These are phyloP conservation scores for Phrynosoma platyrhinos DNA, from an alignment of 2,113 vertebrate genomes.

Conservation along the genomic window DNA sequence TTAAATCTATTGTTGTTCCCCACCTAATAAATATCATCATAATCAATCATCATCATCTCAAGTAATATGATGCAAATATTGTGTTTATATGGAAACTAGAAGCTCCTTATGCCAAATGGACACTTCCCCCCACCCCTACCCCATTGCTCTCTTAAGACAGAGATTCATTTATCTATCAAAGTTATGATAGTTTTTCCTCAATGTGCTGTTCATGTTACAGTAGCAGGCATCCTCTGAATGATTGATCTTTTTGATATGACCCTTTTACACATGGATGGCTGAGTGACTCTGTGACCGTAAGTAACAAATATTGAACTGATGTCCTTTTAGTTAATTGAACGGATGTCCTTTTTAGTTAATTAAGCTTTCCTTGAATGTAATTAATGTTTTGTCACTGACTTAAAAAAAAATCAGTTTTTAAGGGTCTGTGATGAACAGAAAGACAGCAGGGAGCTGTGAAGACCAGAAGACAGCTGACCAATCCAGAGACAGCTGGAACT, in stretches of 20 bases:
- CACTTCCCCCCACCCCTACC: background rate
- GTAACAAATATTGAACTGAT: slow-evolving; percentile 46
- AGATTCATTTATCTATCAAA: fast-evolving
- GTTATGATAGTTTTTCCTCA: slow-evolving; percentile 14
- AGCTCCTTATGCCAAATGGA: too few species aligned
- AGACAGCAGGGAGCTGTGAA: too few species aligned
- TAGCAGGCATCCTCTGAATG: background rate
- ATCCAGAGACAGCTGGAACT: too few species aligned
- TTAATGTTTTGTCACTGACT: slow-evolving; percentile 30
- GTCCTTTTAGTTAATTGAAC: slow-evolving; percentile 49
- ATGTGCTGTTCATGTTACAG: background rate
- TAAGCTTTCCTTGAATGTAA: slow-evolving; percentile 14
- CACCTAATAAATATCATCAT: too few species aligned
- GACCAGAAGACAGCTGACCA: too few species aligned
- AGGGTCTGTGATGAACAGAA: too few species aligned
- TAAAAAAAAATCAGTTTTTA: background rate
- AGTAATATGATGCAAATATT: too few species aligned
- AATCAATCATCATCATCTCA: too few species aligned
- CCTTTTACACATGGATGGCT: slow-evolving; percentile 30
- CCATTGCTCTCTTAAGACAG: background rate
- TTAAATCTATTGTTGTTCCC: too few species aligned
- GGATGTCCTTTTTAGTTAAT: slow-evolving; percentile 41
- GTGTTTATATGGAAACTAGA: background rate
- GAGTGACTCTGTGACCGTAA: slow-evolving; percentile 42
- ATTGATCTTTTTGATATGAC: slow-evolving; percentile 59